Percentiles rank a stretch among this genome's conserved stretches.
Evolutionary conservation across 2,797 vertebrate genomes (phyloP).

Genomic region (Gymnocypris eckloni): DNA sequence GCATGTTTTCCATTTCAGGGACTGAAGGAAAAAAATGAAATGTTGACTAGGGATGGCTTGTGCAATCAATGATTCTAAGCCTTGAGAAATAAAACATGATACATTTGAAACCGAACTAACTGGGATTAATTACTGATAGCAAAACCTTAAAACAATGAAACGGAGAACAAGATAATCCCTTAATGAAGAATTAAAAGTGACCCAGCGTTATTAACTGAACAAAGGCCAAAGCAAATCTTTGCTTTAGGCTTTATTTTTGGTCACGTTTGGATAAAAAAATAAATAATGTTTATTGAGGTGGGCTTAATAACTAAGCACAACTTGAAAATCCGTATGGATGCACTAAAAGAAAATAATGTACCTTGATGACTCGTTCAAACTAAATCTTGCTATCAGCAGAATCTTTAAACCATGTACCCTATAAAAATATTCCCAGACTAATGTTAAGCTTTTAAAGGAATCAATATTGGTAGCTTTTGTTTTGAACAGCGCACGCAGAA

Average conservation of each 20-base stretch:
- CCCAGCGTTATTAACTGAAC: neutral
- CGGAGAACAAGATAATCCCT: neutral
- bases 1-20: neutral
- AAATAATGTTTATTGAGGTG: neutral
- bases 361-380: conserved; percentile 52
- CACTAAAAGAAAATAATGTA: conserved; percentile 29
- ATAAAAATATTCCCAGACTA: conserved; percentile 56
- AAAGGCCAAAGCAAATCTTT: neutral
- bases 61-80: neutral
- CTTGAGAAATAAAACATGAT: neutral
- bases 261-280: neutral
- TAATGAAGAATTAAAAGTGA: neutral
- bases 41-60: neutral
- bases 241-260: neutral
- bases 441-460: conserved; percentile 55
- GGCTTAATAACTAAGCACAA: conserved; percentile 5
- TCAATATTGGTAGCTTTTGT: conserved; percentile 45
- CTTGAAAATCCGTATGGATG: neutral
- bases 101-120: neutral
- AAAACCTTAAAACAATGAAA: neutral
- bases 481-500: conserved; percentile 48
- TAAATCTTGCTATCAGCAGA: conserved; percentile 56
- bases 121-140: neutral
- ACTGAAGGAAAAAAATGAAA: neutral
- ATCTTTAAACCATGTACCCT: conserved; percentile 48